These are phyloP conservation scores for Cyanocitta stelleri DNA, from an alignment of 2,113 vertebrate species.

Conservation along the genomic window DNA sequence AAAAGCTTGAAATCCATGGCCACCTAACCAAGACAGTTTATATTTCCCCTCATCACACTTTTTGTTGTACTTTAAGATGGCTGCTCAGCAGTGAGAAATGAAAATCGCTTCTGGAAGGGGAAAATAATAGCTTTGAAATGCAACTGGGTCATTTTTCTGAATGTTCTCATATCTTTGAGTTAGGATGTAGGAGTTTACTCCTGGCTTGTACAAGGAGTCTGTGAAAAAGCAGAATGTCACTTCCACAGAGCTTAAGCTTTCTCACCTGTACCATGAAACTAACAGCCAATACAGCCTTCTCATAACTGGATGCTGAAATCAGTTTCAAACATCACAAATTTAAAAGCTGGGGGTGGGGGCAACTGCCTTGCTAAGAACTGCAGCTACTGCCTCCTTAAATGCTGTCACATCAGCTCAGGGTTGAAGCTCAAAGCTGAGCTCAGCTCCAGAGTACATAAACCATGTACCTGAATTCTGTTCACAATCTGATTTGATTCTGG, in stretches of 20 bases:
- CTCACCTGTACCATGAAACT: neutral
- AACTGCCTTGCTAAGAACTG: neutral
- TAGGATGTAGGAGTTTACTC: neutral
- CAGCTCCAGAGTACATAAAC: neutral
- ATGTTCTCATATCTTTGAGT: neutral
- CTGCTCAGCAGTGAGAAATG: neutral
- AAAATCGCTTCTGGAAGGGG: neutral
- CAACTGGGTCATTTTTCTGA: neutral
- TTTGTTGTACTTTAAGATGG: neutral
- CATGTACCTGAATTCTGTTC: neutral
- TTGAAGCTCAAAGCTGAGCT: neutral
- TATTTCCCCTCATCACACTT: neutral
- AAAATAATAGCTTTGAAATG: neutral
- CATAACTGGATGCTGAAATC: neutral
- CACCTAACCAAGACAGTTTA: neutral
- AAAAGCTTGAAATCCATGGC: neutral
- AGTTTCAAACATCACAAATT: neutral
- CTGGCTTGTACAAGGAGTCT: neutral
- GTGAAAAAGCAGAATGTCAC: neutral
- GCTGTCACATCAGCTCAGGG: neutral
- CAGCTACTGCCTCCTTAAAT: neutral
- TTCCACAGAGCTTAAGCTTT: neutral
- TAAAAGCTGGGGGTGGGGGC: neutral
- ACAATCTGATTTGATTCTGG: neutral
- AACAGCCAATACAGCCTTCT: neutral